Percentiles rank a stretch among this genome's conserved stretches.
phyloP scores from a whole-genome alignment of 1,140 invertebrate species.

The Amphibalanus amphitrite region DNA sequence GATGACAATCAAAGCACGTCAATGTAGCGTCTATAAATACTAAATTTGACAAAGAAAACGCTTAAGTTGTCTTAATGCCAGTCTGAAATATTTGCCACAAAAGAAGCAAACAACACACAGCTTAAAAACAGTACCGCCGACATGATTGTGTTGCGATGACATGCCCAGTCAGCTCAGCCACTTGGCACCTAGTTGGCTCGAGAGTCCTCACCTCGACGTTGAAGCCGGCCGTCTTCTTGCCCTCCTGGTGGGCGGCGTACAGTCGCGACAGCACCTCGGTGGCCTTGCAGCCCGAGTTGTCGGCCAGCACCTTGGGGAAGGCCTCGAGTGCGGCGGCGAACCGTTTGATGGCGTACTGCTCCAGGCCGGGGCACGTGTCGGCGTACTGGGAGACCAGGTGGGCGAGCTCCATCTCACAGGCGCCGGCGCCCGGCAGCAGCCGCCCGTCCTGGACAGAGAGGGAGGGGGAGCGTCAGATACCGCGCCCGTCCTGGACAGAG shows the following conservation, averaged over 20 bases:
- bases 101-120: too few species aligned
- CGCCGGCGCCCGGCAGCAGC: conserved; percentile 84
- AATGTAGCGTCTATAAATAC: too few species aligned
- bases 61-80: too few species aligned
- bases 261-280: conserved; percentile 78
- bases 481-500: too few species aligned
- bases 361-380: conserved; percentile 78
- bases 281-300: conserved; percentile 79
- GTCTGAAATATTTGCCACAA: too few species aligned
- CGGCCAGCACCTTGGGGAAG: conserved; percentile 80
- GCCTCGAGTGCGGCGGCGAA: conserved; percentile 80
- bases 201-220: conserved; percentile 61
- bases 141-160: too few species aligned
- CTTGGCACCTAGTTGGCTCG: too few species aligned
- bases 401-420: conserved; percentile 85
- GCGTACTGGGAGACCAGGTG: conserved; percentile 66
- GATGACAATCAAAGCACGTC: too few species aligned
- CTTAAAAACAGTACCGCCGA: too few species aligned
- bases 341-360: conserved; percentile 92
- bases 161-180: too few species aligned
- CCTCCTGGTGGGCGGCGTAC: conserved; percentile 78
- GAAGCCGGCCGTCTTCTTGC: conserved; percentile 64
- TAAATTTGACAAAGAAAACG: too few species aligned
- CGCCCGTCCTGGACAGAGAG: conserved; percentile 41
- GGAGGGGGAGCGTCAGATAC: too few species aligned